Conservation (phyloP, 37 sponge, comb jelly and placozoan genomes). For the Diacarnus erythraeanus region DNA sequence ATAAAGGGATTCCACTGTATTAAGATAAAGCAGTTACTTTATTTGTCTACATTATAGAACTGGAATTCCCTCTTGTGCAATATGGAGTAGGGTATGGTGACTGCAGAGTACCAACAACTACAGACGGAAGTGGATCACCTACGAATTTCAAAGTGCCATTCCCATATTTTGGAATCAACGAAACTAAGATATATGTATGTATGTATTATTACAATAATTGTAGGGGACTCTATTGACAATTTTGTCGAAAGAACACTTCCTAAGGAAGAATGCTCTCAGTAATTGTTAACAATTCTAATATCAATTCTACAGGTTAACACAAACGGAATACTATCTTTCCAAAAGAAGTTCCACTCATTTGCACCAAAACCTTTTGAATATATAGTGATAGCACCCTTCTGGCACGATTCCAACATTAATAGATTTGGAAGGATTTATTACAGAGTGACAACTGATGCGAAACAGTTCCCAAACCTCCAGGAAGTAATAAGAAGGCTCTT, state of each 20-base stretch:
- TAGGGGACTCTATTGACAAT: too few relatives aligned
- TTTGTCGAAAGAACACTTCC: too few relatives aligned
- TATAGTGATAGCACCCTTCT: not conserved
- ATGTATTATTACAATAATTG: not conserved
- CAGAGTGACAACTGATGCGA: not conserved
- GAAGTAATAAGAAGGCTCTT: not conserved
- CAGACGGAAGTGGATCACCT: not conserved
- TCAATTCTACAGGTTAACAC: constrained; percentile 18
- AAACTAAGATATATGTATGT: not conserved
- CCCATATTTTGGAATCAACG: not conserved
- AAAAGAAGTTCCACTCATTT: not conserved
- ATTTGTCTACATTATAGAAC: too few relatives aligned
- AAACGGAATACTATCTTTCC: constrained; percentile 17
- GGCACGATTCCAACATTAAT: not conserved
- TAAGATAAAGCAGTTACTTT: too few relatives aligned
- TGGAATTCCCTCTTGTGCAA: not conserved
- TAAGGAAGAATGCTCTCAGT: too few relatives aligned
- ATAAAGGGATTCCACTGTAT: too few relatives aligned
- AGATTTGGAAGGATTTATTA: constrained; percentile 10
- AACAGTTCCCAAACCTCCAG: not conserved
- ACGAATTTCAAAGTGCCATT: not conserved
- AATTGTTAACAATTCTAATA: not conserved
- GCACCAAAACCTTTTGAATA: too few relatives aligned
- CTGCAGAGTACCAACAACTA: not conserved
- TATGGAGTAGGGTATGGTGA: not conserved